Evolutionary conservation across 2,797 vertebrate genomes (phyloP).

Genomic region (Staurois parvus): DNA sequence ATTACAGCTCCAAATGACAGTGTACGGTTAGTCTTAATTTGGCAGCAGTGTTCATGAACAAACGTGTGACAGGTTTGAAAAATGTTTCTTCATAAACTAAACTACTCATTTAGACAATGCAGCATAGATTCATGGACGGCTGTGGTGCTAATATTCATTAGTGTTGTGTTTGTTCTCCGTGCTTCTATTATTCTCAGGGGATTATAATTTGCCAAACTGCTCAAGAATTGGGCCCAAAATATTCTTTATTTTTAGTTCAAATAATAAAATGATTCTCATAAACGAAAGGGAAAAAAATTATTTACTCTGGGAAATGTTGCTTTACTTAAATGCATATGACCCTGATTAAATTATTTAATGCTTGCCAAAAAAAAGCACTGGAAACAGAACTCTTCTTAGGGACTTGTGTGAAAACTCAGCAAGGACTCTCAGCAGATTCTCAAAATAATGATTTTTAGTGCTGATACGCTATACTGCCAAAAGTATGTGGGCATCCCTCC

Average conservation of each 20-base stretch:
- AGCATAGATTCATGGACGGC: neutral
- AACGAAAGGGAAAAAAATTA: constrained; percentile 35
- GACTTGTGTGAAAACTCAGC: neutral
- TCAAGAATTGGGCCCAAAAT: constrained; percentile 10
- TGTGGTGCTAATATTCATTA: constrained; percentile 32
- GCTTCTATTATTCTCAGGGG: constrained; percentile 12
- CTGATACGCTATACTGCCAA: neutral
- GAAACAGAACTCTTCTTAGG: neutral
- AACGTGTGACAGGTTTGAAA: neutral
- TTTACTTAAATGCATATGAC: constrained; percentile 36
- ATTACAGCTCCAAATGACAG: neutral
- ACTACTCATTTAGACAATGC: neutral
- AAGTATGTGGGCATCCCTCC: neutral
- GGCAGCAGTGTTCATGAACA: neutral
- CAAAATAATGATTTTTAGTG: neutral
- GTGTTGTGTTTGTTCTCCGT: constrained; percentile 4
- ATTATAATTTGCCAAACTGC: constrained; percentile 35
- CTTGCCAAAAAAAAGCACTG: constrained; percentile 9
- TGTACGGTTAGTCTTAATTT: neutral
- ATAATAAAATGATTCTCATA: constrained; percentile 55
- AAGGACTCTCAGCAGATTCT: neutral
- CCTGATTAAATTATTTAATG: constrained; percentile 33
- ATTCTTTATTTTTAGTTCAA: constrained; percentile 53
- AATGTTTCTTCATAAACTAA: neutral
- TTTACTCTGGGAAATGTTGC: constrained; percentile 47